Base-by-base conservation (phyloP, 2,888 invertebrate species). In the Spatulosminthurus flaviceps region DNA sequence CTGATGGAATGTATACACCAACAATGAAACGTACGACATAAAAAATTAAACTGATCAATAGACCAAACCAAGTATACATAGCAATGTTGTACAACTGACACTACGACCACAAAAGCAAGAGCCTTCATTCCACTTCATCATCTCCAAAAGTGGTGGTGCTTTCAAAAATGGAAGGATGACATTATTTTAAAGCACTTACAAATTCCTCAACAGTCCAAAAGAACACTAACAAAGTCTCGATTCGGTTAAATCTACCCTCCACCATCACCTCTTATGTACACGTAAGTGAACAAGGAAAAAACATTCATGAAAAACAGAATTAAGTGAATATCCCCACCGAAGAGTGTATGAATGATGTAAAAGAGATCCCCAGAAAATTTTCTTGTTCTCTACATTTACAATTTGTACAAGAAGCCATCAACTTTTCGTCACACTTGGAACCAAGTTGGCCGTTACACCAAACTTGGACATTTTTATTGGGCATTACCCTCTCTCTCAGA, bases 371-470 rank as follows among this genome's bases (percentile, higher is more conserved):
- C 16, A 4, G 1, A 51, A 11, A 51, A 51, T 51, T 51, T 19
- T 19, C 19, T n/a, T 51, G 51, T 51, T 51, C 19, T 19, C 13
- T 13, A 41, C 16, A 51, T 51, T 4, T n/a, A 51, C 51, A 51
- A 51, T 51, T 51, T 13, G 51, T 51, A 51, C 51, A 51, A 51
- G 51, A 51, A 51, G 51, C 51, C 16, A 51, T 51, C 51, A 51
- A 51, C 51, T 51, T 51, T 51, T 51, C 51, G 51, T 51, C 51
- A 51, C 51, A 51, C 51, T 51, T 51, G n/a, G 4, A 16, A 11
- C 51, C 16, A 51, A 51, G 5, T 5, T 51, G 51, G 51, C 5
- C n/a, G 51, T 51, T 51, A 51, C 19, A 19, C 51, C 51, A 51
- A 51, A 51, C n/a, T 51, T 51, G 51, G 51, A n/a, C 19, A 51